Base-by-base conservation (phyloP, 2,797 vertebrate genomes). In the Anas acuta region DNA sequence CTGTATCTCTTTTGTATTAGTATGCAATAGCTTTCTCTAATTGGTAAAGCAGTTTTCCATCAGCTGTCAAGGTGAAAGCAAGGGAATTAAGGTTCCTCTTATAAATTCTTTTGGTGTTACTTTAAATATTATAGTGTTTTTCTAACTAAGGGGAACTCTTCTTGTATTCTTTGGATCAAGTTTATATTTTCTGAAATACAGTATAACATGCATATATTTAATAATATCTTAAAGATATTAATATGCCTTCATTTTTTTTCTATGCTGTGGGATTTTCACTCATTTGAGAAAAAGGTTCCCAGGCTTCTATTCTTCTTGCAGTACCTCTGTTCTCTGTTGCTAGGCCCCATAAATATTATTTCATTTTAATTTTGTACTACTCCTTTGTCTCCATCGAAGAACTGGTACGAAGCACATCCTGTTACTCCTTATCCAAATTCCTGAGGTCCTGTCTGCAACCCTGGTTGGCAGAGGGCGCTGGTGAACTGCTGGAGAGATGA, bases 141-240 rank as follows among this genome's bases (percentile, higher is more conserved):
- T 69, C 89, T 96, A 91, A 60, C 90, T 95, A 95, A 86, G 16
- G 79, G 82, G 76, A 82, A 70, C 23, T 83, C 62, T 89, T 79
- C 60, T 75, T 76, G 43, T 61, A 71, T 83, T 89, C 64, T 89
- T 95, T 47, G 76, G 74, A 61, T 82, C 26, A 82, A 66, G 32
- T 91, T 90, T 78, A 57, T 84, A 49, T 45, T 84, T 89, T 90
- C 64, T 67, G 1, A 89, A 89, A 92, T 87, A 93, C 47, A 2
- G 23, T 39, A 82, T 91, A 91, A 83, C 94, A 95, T 97, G 95
- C 95, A 95, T 74, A 54, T 94, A 83, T 80, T 82, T 74, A 74
- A 62, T 92, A 87, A 84, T 72, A 89, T 69, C 49, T 83, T 90
- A 85, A 92, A 92, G 23, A 89, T 92, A 94, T 84, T 85, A 64